Evolutionary conservation across 2,113 vertebrate species (phyloP).

Genomic region (Pedetes capensis): DNA sequence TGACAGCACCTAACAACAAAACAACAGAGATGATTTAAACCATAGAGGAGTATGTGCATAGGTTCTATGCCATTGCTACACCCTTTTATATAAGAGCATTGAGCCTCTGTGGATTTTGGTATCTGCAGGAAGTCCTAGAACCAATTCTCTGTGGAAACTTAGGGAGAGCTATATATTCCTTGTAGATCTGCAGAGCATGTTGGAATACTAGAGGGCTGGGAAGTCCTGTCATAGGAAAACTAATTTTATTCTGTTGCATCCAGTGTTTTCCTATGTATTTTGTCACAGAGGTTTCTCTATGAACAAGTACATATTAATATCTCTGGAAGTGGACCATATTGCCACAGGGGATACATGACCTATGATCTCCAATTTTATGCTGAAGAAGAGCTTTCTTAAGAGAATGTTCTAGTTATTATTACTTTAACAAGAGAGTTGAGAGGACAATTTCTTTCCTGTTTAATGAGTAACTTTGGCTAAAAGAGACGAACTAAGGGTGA

Average conservation of each 20-base stretch:
- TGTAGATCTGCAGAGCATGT: not conserved
- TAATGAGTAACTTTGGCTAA: not conserved
- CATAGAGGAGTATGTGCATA: too few relatives aligned
- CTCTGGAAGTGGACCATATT: not conserved
- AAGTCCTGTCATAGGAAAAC: not conserved
- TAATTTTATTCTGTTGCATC: not conserved
- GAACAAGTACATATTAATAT: not conserved
- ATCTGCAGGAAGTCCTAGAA: not conserved
- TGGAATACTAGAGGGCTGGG: not conserved
- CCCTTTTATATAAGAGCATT: not conserved
- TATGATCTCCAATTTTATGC: not conserved
- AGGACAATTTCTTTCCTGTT: not conserved
- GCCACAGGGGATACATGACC: not conserved
- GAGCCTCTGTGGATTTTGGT: too few relatives aligned
- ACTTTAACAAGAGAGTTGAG: not conserved
- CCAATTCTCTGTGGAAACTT: not conserved
- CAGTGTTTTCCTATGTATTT: not conserved
- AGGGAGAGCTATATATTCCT: not conserved
- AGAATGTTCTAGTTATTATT: not conserved
- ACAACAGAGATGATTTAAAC: not conserved
- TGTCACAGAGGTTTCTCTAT: not conserved
- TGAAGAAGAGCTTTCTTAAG: not conserved
- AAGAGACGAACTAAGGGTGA: not conserved
- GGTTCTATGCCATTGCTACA: not conserved
- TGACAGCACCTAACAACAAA: too few relatives aligned